phyloP scores from a whole-genome alignment of 1,140 invertebrate genomes.

The Pteromalus puparum region DNA sequence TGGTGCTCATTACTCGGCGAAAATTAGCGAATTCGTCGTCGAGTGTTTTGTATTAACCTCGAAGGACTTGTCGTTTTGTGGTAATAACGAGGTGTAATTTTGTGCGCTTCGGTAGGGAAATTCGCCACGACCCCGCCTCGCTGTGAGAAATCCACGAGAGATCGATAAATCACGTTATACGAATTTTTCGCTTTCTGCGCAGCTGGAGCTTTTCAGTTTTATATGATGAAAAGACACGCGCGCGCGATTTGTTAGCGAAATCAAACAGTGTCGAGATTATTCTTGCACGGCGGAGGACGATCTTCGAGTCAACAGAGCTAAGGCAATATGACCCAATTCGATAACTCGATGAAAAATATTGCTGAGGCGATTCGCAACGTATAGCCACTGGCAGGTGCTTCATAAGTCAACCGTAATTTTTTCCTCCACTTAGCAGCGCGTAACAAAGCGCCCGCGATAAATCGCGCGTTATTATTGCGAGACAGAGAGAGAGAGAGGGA shows the following conservation, averaged over 20 bases:
- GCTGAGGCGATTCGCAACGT: too few species aligned
- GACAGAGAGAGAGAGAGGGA: neutral
- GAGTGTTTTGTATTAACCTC: neutral
- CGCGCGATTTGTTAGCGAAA: conserved; percentile 29
- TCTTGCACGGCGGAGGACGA: too few species aligned
- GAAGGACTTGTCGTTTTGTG: neutral
- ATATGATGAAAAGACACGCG: too few species aligned
- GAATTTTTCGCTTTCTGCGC: conserved; percentile 11
- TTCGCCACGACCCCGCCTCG: conserved; percentile 5
- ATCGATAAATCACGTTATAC: conserved; percentile 30
- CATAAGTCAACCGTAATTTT: conserved; percentile 24
- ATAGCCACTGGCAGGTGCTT: neutral
- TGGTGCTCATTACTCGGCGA: conserved; percentile 16
- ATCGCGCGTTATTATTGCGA: neutral
- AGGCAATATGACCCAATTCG: neutral
- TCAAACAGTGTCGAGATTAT: neutral
- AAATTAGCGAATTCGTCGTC: conserved; percentile 6
- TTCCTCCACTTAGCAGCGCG: neutral
- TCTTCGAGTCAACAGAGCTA: neutral
- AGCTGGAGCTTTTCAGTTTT: conserved; percentile 38
- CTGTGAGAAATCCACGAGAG: conserved; percentile 22
- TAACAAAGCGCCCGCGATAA: conserved; percentile 26
- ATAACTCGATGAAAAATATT: conserved; percentile 22
- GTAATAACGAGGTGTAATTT: conserved; percentile 16
- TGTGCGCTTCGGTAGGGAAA: neutral